Conservation (phyloP, 2,797 vertebrate genomes). For the Chiloscyllium punctatum region DNA sequence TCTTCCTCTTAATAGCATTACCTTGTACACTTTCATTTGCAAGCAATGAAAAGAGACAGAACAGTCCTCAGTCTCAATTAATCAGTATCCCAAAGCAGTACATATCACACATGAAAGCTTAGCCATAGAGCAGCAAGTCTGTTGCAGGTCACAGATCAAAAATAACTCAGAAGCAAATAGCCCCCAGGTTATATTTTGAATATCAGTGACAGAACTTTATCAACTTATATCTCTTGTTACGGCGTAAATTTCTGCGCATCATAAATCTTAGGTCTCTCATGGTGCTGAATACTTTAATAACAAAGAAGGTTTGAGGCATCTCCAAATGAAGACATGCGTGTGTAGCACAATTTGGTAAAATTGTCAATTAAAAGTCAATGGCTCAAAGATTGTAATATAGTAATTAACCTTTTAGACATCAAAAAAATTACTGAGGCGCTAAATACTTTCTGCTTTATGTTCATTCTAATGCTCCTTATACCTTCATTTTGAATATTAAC, state of each 20-base stretch:
- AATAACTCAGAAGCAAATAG: neutral
- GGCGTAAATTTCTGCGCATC: neutral
- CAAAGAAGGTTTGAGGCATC: neutral
- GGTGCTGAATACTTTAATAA: no score
- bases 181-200: neutral
- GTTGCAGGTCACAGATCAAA: neutral
- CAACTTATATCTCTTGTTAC: neutral
- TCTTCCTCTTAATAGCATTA: neutral
- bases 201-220: neutral
- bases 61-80: neutral
- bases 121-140: neutral
- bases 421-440: neutral
- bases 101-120: neutral
- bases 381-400: neutral
- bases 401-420: neutral
- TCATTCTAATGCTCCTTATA: neutral
- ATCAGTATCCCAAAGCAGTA: neutral
- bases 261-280: neutral
- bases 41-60: neutral
- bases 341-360: neutral
- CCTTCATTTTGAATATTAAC: neutral
- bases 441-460: neutral
- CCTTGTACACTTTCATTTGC: neutral
- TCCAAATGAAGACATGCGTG: neutral
- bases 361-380: conserved; percentile 13